Evolutionary conservation across 2,888 invertebrate genomes (phyloP).

Genomic region (Encarsia formosa): DNA sequence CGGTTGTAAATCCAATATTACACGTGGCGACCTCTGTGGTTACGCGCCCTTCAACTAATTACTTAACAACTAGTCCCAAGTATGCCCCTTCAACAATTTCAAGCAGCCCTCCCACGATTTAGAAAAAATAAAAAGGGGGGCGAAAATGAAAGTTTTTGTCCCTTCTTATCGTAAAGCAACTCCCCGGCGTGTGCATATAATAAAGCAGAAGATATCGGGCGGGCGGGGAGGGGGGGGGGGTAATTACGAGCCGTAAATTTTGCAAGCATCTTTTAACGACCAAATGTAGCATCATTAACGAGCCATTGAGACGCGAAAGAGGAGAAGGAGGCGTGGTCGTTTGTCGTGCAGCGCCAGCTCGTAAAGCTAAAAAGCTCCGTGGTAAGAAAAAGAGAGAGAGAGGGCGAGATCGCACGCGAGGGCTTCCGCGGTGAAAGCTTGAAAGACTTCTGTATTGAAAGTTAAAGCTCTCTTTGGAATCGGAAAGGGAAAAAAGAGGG

Average conservation of each 20-base stretch:
- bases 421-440: slow-evolving; percentile 4
- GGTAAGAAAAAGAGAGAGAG: not conserved
- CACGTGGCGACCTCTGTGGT: too few relatives aligned
- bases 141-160: too few relatives aligned
- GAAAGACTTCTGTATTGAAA: slow-evolving; percentile 19
- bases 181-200: too few relatives aligned
- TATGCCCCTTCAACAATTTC: too few relatives aligned
- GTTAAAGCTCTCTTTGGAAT: slow-evolving; percentile 6
- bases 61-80: too few relatives aligned
- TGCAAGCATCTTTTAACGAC: slow-evolving; percentile 28
- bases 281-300: slow-evolving; percentile 34
- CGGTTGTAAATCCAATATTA: too few relatives aligned
- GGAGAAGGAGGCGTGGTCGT: slow-evolving; percentile 29
- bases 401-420: not conserved
- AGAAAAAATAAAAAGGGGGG: too few relatives aligned
- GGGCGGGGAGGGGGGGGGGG: not conserved
- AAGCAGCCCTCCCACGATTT: too few relatives aligned
- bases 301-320: too few relatives aligned
- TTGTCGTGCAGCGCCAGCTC: slow-evolving; percentile 20
- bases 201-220: not conserved
- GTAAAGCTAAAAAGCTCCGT: not conserved
- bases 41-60: too few relatives aligned
- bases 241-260: not conserved
- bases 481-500: not conserved
- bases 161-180: not conserved